Percentiles rank a stretch among this genome's conserved stretches.
These are phyloP conservation scores for Myiothlypis coronata DNA, from an alignment of 2,797 vertebrate genomes.

Conservation along the genomic window DNA sequence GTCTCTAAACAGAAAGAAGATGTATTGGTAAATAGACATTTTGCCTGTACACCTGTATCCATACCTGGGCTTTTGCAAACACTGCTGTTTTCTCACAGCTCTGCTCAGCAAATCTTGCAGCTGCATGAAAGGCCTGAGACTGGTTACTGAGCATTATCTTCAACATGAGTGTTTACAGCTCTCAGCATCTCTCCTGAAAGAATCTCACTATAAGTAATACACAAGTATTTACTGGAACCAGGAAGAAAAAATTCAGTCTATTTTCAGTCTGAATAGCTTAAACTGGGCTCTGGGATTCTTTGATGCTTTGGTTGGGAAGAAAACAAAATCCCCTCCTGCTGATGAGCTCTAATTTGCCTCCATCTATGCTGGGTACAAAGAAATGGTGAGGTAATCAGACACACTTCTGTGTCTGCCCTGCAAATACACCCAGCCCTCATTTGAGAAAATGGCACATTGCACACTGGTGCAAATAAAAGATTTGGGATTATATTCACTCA, in stretches of 20 bases:
- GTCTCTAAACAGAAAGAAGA: not conserved
- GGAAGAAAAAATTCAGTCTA: not conserved
- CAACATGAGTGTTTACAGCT: not conserved
- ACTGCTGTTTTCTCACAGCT: not conserved
- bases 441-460: conserved; percentile 44
- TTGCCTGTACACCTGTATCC: not conserved
- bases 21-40: not conserved
- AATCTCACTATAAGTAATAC: not conserved
- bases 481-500: conserved; percentile 10
- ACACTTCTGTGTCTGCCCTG: conserved; percentile 6
- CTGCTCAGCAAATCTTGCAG: not conserved
- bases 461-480: conserved; percentile 41
- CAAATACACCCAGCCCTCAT: conserved; percentile 1
- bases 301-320: conserved; percentile 1
- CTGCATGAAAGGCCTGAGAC: not conserved
- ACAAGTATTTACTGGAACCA: not conserved
- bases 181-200: not conserved
- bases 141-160: not conserved
- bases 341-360: conserved; percentile 34
- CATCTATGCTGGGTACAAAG: conserved; percentile 30
- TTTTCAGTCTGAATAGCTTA: conserved; percentile 50
- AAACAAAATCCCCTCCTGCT: conserved; percentile 2
- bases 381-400: conserved; percentile 33
- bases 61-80: not conserved
- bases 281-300: not conserved